Base-by-base conservation (phyloP, 2,797 vertebrate genomes). In the Cottoperca gobio region DNA sequence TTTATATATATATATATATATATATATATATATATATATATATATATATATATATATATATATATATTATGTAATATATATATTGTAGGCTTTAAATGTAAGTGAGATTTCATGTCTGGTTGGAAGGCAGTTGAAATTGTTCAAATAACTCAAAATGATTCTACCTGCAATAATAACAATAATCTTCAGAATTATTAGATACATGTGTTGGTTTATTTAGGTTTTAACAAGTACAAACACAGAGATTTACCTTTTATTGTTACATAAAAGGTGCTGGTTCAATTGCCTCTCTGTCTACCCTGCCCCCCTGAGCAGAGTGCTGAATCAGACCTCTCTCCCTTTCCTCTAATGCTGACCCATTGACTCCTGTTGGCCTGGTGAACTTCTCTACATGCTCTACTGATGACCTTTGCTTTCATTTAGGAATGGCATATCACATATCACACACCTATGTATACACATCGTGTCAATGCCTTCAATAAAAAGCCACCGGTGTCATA, bases 321-420 rank as follows among this genome's bases (percentile, higher is more conserved):
- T 93, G 90, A 94, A 85, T 93, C 89, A 87, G 88, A 81, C 40
- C 64, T 77, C 81, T 87, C 61, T 82, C 62, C 76, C 50, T 89
- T 88, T 77, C 87, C 76, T 87, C 70, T 83, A 81, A 78, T 67
- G 62, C 78, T 91, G 89, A 93, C 89, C 88, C 78, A 69, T 70
- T 91, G 83, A 86, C 91, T 89, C 83, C 63, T 57, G 58, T 48
- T 89, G 72, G 79, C 84, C 85, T 53, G 40, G 28, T 83, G 76
- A 86, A 82, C 88, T 78, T 52, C 73, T 73, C 45, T 83, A 81
- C 83, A 87, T 79, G 79, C 68, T 84, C 78, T 45, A 50, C 48
- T 49, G 13, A 24, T 84, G 87, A 91, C 86, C 86, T 87, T 77
- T 83, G 71, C 57, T 83, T 82, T 82, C 80, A 81, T 86, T 84